Conservation (phyloP, 2,888 invertebrate genomes). For the Erebia aethiops region DNA sequence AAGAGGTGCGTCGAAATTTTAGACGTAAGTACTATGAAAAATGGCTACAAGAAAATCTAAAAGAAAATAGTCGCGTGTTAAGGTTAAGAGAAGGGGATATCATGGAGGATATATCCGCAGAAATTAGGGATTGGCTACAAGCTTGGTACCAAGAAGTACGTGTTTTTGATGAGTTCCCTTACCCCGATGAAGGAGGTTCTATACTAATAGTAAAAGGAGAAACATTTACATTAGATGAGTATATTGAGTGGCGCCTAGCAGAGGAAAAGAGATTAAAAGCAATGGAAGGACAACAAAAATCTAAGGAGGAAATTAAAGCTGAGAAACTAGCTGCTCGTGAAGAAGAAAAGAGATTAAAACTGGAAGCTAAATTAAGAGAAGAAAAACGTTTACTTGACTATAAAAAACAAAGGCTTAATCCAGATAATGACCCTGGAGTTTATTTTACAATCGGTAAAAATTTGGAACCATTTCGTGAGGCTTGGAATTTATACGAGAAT, state of each 20-base stretch:
- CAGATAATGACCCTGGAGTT: conserved; percentile 72
- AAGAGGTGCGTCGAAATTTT: conserved; percentile 71
- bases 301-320: conserved; percentile 74
- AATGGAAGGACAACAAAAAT: conserved; percentile 60
- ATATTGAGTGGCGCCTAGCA: conserved; percentile 64
- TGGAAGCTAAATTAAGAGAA: conserved; percentile 62
- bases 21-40: conserved; percentile 71
- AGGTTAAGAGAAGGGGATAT: conserved; percentile 81
- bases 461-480: conserved; percentile 49
- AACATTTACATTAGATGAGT: conserved; percentile 84
- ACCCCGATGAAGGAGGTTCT: conserved; percentile 87
- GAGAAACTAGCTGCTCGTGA: conserved; percentile 68
- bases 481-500: conserved; percentile 63
- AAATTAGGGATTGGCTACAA: conserved; percentile 89
- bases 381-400: conserved; percentile 71
- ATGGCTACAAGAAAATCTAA: conserved; percentile 68
- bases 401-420: conserved; percentile 72
- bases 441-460: conserved; percentile 57
- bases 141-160: conserved; percentile 83
- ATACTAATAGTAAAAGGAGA: conserved; percentile 83
- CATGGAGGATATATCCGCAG: conserved; percentile 89
- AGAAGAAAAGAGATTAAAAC: conserved; percentile 63
- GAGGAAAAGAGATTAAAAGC: conserved; percentile 67
- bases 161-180: conserved; percentile 88
- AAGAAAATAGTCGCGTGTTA: conserved; percentile 78